Percentiles rank a stretch among this genome's conserved stretches.
phyloP scores from a whole-genome alignment of 2,888 invertebrate species.

The Agrochola lota region DNA sequence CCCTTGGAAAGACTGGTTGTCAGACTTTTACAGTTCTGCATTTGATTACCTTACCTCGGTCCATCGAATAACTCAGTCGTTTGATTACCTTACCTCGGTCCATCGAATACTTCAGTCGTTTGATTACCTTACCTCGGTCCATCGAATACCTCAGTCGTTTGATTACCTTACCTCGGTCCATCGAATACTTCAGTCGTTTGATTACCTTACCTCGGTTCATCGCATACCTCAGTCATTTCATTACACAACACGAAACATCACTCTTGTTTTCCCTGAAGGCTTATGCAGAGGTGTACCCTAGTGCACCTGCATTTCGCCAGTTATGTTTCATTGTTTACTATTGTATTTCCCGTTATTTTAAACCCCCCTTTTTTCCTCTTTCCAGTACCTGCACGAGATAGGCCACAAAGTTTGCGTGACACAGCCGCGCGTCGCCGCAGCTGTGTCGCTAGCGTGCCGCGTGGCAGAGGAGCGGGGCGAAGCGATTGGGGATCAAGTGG shows the following conservation, averaged over 20 bases:
- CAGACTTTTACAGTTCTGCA: no score
- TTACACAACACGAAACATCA: neutral
- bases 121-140: no score
- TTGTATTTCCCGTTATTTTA: neutral
- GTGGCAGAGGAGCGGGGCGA: constrained; percentile 97
- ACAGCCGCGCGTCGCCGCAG: constrained; percentile 97
- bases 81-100: no score
- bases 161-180: no score
- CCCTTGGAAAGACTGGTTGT: neutral
- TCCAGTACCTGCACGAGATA: constrained; percentile 95
- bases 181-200: no score
- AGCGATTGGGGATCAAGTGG: constrained; percentile 94
- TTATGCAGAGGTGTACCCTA: neutral
- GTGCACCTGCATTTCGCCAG: neutral
- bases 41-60: no score
- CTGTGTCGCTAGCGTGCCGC: constrained; percentile 95
- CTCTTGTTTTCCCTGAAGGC: neutral
- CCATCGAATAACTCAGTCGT: no score
- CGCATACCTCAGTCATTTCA: no score
- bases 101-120: no score
- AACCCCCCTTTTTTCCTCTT: neutral
- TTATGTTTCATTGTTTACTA: neutral
- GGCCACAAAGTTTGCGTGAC: constrained; percentile 96
- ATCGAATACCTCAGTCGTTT: no score
- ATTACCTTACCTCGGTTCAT: no score